A percentile compares a stretch with the other conserved stretches of the same genome.
These are phyloP conservation scores for Brachyistius frenatus DNA, from an alignment of 2,113 vertebrate species.

Conservation along the genomic window DNA sequence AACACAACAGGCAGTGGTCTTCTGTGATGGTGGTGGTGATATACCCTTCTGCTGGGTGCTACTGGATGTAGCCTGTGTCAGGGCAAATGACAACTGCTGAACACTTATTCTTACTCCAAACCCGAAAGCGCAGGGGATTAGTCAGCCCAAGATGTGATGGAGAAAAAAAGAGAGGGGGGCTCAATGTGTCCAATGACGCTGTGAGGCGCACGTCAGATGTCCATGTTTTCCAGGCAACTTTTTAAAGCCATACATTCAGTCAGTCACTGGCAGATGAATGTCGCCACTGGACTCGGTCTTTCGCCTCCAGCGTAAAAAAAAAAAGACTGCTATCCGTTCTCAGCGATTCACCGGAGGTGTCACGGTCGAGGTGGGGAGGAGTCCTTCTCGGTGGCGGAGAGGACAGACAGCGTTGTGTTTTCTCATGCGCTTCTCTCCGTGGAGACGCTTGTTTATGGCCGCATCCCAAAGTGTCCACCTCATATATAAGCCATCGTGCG, in stretches of 20 bases:
- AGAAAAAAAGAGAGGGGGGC: constrained; percentile 41
- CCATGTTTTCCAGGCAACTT: constrained; percentile 81
- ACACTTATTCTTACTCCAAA: constrained; percentile 69
- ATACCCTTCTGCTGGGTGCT: constrained; percentile 33
- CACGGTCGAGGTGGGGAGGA: constrained; percentile 78
- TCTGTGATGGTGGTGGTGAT: constrained; percentile 28
- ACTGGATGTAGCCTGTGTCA: constrained; percentile 62
- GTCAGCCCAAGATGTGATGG: constrained; percentile 63
- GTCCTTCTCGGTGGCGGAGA: constrained; percentile 67
- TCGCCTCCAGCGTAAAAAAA: constrained; percentile 32
- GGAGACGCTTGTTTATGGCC: constrained; percentile 74
- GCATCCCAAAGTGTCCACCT: constrained; percentile 78
- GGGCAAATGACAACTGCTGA: constrained; percentile 65
- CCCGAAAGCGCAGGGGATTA: constrained; percentile 66
- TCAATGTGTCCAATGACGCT: constrained; percentile 72
- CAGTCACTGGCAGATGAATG: constrained; percentile 26
- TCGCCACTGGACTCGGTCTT: constrained; percentile 21
- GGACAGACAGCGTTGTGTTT: constrained; percentile 58
- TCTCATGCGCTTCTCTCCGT: constrained; percentile 69
- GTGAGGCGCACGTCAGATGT: constrained; percentile 79
- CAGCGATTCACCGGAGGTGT: constrained; percentile 68
- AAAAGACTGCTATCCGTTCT: constrained; percentile 55
- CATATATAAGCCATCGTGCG: constrained; percentile 70
- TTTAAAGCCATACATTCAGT: constrained; percentile 72
- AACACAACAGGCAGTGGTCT: constrained; percentile 54